Evolutionary conservation across 2,797 vertebrate species (phyloP).

Genomic region (Pitangus sulphuratus): DNA sequence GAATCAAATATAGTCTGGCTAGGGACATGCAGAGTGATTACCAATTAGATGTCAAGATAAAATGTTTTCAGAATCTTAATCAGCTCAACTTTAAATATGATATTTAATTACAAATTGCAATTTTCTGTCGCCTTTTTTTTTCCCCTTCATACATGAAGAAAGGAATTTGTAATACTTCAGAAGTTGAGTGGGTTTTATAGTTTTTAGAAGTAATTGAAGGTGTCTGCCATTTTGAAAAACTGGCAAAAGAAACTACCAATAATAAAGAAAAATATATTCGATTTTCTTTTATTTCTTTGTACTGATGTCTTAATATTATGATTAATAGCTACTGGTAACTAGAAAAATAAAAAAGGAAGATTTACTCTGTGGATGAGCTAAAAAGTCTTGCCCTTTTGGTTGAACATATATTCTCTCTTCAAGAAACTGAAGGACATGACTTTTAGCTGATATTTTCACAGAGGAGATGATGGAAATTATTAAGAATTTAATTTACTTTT

Average conservation of each 20-base stretch:
- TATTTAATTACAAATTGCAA: not conserved
- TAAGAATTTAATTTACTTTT: not conserved
- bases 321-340: not conserved
- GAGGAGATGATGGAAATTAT: not conserved
- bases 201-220: not conserved
- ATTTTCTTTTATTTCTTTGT: not conserved
- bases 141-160: not conserved
- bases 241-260: not conserved
- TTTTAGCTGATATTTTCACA: not conserved
- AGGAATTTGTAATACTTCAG: not conserved
- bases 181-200: fast-evolving
- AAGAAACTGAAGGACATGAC: not conserved
- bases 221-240: not conserved
- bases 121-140: not conserved
- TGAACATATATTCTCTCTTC: not conserved
- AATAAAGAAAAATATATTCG: not conserved
- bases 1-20: not conserved
- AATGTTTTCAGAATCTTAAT: not conserved
- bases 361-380: not conserved
- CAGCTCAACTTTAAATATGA: not conserved
- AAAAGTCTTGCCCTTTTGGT: not conserved
- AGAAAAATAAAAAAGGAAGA: not conserved
- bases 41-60: not conserved
- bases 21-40: not conserved
- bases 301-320: not conserved